These are phyloP conservation scores for Eonycteris spelaea DNA, from an alignment of 2,113 vertebrate species.

Conservation along the genomic window DNA sequence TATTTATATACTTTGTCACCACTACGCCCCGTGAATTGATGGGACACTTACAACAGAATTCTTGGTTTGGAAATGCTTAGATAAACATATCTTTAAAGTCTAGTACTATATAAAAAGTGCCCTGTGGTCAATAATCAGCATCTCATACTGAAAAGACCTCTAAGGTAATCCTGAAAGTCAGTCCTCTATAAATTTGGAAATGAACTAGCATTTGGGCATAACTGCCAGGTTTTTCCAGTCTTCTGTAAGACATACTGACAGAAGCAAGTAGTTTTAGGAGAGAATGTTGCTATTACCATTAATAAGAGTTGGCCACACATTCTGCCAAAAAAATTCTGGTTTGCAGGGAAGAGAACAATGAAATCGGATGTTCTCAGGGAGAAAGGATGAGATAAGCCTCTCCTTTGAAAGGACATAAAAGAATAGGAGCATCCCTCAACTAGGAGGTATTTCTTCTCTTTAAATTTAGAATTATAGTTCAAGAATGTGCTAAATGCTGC, in stretches of 20 bases:
- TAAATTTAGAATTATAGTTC: neutral
- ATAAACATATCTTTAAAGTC: neutral
- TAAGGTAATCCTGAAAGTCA: neutral
- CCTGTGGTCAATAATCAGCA: neutral
- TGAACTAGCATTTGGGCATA: neutral
- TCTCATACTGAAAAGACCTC: neutral
- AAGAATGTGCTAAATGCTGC: neutral
- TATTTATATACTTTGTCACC: slow-evolving; percentile 14
- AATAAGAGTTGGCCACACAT: neutral
- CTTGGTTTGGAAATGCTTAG: neutral
- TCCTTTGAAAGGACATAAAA: neutral
- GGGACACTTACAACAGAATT: neutral
- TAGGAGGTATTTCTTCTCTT: neutral
- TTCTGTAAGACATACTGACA: neutral
- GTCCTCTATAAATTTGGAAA: slow-evolving; percentile 5
- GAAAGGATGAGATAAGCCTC: slow-evolving; percentile 18
- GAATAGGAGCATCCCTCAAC: neutral
- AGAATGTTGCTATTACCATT: slow-evolving; percentile 18
- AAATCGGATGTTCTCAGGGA: slow-evolving; percentile 12
- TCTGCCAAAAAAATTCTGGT: slow-evolving; percentile 47
- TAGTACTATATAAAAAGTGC: neutral
- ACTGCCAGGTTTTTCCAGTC: slow-evolving; percentile 56
- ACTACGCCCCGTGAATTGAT: neutral
- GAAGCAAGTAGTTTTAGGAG: neutral
- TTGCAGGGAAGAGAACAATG: slow-evolving; percentile 11